A percentile compares a stretch with the other conserved stretches of the same genome.
Conservation (phyloP, 2,113 vertebrate species). For the Chaetodon auriga region DNA sequence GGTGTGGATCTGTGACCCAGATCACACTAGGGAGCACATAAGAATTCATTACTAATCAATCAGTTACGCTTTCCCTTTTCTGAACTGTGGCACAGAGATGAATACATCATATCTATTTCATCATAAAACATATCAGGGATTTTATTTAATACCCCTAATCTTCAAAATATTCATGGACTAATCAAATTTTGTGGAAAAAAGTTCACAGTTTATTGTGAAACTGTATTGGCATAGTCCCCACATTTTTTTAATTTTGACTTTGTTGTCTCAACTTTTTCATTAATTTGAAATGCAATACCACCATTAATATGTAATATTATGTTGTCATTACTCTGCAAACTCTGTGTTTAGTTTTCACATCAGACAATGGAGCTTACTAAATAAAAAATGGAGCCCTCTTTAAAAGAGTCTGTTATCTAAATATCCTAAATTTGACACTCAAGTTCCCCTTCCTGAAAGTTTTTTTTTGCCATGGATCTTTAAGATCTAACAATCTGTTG, state of each 20-base stretch:
- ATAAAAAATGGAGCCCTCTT: neutral
- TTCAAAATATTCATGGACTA: neutral
- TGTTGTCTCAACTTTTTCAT: neutral
- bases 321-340: neutral
- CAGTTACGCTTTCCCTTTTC: slow-evolving; percentile 22
- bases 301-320: neutral
- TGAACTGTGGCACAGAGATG: neutral
- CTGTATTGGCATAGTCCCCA: neutral
- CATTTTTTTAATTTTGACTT: neutral
- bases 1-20: slow-evolving; percentile 44
- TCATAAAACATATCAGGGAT: neutral
- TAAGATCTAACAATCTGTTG: slow-evolving; percentile 28
- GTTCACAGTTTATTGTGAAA: neutral
- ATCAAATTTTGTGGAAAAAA: neutral
- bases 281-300: neutral
- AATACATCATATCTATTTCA: slow-evolving; percentile 6
- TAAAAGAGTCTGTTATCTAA: slow-evolving; percentile 7
- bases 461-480: slow-evolving; percentile 23
- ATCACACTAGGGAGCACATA: slow-evolving; percentile 13
- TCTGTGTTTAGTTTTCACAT: neutral
- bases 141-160: neutral
- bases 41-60: slow-evolving; percentile 39
- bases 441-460: neutral
- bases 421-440: neutral
- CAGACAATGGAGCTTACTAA: neutral